Conservation (phyloP, 1,140 invertebrate genomes). For the Gonioctena quinquepunctata region DNA sequence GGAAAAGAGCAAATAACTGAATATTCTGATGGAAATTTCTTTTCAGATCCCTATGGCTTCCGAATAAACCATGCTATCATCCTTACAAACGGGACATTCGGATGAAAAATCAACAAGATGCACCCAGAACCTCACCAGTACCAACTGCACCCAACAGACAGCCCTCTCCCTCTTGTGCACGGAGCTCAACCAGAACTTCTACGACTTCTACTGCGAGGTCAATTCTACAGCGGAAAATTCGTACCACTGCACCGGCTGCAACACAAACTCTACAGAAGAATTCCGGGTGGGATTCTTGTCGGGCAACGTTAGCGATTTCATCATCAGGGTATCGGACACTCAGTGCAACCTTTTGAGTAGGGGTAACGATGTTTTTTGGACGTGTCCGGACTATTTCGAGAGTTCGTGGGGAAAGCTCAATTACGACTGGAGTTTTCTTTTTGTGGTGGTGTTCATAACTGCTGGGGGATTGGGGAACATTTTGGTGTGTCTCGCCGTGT, state of each 20-base stretch:
- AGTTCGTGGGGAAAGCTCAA: constrained; percentile 37
- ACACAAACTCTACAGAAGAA: constrained; percentile 17
- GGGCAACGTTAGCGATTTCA: constrained; percentile 27
- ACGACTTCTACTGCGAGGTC: constrained; percentile 35
- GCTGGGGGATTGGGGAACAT: constrained; percentile 90
- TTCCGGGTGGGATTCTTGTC: constrained; percentile 23
- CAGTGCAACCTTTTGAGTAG: constrained; percentile 33
- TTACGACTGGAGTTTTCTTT: constrained; percentile 78
- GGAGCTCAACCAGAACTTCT: background rate
- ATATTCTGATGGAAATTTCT: too few relatives aligned
- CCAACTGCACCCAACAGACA: constrained; percentile 24
- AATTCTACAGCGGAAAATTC: constrained; percentile 5
- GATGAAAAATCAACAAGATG: constrained; percentile 13
- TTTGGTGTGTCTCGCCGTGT: constrained; percentile 87
- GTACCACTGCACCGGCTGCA: constrained; percentile 29
- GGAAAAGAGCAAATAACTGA: too few relatives aligned
- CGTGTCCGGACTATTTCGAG: constrained; percentile 29
- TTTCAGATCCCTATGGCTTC: background rate
- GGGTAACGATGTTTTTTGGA: constrained; percentile 35
- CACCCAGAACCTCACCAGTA: constrained; percentile 12
- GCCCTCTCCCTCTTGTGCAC: constrained; percentile 22
- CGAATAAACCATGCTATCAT: constrained; percentile 17
- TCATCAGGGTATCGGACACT: constrained; percentile 22
- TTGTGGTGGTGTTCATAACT: constrained; percentile 79
- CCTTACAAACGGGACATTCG: background rate